These are phyloP conservation scores for Seriola aureovittata DNA, from an alignment of 2,113 vertebrate genomes.

Conservation along the genomic window DNA sequence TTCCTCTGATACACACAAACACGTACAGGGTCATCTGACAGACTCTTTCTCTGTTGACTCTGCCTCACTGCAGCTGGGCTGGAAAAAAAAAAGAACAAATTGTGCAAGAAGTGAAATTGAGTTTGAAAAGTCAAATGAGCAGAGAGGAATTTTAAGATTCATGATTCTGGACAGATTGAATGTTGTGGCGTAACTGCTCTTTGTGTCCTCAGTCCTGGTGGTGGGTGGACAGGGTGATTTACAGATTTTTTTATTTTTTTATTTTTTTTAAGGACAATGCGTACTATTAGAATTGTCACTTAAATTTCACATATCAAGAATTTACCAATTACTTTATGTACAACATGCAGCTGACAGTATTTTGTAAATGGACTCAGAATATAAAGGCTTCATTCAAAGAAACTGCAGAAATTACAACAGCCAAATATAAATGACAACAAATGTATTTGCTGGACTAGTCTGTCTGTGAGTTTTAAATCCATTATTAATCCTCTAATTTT, in stretches of 20 bases:
- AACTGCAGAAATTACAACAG: too few relatives aligned
- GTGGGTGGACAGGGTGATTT: slow-evolving; percentile 22
- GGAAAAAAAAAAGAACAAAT: slow-evolving; percentile 26
- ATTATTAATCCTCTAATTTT: too few relatives aligned
- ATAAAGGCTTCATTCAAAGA: too few relatives aligned
- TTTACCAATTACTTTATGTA: too few relatives aligned
- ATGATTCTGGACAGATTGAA: slow-evolving; percentile 37
- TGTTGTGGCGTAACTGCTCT: background rate
- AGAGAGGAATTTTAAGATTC: slow-evolving; percentile 26
- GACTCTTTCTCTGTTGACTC: slow-evolving; percentile 42
- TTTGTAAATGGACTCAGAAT: too few relatives aligned
- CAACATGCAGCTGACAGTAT: too few relatives aligned
- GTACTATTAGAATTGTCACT: too few relatives aligned
- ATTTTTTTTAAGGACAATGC: too few relatives aligned
- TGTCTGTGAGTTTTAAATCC: too few relatives aligned
- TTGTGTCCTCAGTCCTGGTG: background rate
- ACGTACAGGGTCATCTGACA: slow-evolving; percentile 11
- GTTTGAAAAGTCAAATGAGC: slow-evolving; percentile 34
- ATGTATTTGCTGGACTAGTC: too few relatives aligned
- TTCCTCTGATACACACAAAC: slow-evolving; percentile 6
- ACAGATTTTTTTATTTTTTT: background rate
- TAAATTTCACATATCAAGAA: too few relatives aligned
- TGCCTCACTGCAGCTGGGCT: slow-evolving; percentile 29
- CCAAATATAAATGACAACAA: too few relatives aligned
- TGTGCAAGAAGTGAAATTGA: slow-evolving; percentile 57